Conservation (phyloP, 1,140 invertebrate species). For the Drosophila rhopaloa region DNA sequence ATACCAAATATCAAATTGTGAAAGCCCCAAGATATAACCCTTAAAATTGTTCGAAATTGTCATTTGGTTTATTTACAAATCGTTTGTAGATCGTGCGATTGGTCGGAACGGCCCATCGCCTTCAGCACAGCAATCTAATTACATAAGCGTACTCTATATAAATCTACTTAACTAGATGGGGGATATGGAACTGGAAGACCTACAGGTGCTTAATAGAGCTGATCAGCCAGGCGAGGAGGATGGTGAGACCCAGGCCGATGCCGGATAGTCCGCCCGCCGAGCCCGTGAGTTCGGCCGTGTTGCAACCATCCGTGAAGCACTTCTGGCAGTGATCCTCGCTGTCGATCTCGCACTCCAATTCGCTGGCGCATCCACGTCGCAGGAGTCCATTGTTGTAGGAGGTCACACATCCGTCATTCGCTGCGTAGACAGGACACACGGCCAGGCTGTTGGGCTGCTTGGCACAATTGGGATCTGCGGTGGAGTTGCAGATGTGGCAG, state of each 20-base stretch:
- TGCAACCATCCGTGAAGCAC: conserved; percentile 69
- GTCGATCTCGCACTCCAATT: conserved; percentile 55
- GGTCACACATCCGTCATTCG: conserved; percentile 58
- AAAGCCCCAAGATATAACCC: not conserved
- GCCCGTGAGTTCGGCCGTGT: conserved; percentile 53
- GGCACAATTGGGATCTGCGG: conserved; percentile 32
- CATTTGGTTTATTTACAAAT: conserved; percentile 56
- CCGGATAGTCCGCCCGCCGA: conserved; percentile 38
- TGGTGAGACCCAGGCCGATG: conserved; percentile 55
- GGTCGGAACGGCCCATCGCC: not conserved
- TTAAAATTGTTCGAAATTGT: conserved; percentile 6
- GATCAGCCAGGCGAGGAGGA: conserved; percentile 51
- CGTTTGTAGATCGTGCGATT: conserved; percentile 20
- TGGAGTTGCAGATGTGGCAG: conserved; percentile 75
- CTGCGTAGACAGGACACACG: conserved; percentile 68
- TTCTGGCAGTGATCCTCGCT: conserved; percentile 58
- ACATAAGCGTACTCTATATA: conserved; percentile 55
- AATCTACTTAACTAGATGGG: conserved; percentile 56
- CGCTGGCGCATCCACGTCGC: conserved; percentile 58
- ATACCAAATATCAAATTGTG: too few species aligned
- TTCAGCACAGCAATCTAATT: conserved; percentile 32
- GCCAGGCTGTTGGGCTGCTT: conserved; percentile 42
- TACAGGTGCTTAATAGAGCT: conserved; percentile 27
- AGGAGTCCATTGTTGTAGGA: conserved; percentile 25
- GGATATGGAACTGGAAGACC: conserved; percentile 2